Conservation (phyloP, 2,888 invertebrate genomes). For the Globia sparganii region DNA sequence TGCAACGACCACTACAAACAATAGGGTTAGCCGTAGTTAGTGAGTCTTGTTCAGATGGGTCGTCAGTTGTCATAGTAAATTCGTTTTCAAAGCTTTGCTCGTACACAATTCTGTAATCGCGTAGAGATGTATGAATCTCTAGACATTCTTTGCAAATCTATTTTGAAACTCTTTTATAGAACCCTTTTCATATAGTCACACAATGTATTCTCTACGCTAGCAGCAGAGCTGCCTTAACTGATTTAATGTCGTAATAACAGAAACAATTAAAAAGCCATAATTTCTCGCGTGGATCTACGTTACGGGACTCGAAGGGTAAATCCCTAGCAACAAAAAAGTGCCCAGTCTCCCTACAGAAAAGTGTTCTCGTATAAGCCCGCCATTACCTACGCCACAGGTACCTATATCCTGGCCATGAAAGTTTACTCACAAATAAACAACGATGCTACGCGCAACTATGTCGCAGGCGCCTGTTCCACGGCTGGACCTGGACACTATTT, state of each 20-base stretch:
- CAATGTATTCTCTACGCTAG: background rate
- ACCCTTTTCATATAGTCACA: background rate
- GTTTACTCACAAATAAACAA: conserved; percentile 47
- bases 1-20: conserved; percentile 41
- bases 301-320: background rate
- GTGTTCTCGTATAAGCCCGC: conserved; percentile 11
- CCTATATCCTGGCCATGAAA: conserved; percentile 35
- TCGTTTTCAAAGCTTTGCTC: background rate
- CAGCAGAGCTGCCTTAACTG: background rate
- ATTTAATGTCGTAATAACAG: background rate
- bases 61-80: background rate
- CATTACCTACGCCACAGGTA: background rate
- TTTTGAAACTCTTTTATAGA: background rate
- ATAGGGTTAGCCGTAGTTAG: conserved; percentile 29
- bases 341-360: background rate
- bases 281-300: background rate
- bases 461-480: background rate
- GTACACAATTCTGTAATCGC: background rate
- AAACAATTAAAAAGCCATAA: background rate
- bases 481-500: conserved; percentile 6
- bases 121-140: background rate
- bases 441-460: conserved; percentile 1
- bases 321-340: background rate
- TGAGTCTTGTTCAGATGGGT: conserved; percentile 5
- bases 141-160: background rate